Evolutionary conservation across 2,797 vertebrate genomes (phyloP).

Genomic region (Chelon auratus): DNA sequence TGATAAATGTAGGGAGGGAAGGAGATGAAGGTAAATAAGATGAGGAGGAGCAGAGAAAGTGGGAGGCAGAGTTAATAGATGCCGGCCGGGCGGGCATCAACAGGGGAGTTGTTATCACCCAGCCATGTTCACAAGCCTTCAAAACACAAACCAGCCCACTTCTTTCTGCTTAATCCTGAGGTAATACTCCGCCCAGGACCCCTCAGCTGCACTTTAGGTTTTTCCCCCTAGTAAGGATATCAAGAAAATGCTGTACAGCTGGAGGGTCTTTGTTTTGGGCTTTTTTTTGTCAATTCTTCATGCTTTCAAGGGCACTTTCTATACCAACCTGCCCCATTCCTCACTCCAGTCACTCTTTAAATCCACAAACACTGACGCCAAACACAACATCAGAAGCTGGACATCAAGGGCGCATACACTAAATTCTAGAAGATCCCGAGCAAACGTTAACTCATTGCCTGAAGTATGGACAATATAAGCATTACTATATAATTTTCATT

Average conservation of each 20-base stretch:
- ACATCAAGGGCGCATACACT: constrained; percentile 18
- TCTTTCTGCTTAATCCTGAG: constrained; percentile 74
- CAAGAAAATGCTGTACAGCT: constrained; percentile 60
- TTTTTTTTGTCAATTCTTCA: constrained; percentile 53
- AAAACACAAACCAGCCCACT: constrained; percentile 69
- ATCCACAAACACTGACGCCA: constrained; percentile 34
- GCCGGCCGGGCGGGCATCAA: constrained; percentile 47
- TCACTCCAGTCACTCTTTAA: constrained; percentile 23
- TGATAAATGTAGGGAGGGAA: constrained; percentile 59
- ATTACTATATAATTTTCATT: neutral
- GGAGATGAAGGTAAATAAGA: constrained; percentile 71
- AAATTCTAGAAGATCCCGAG: neutral
- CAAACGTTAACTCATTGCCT: no score
- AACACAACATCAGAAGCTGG: constrained; percentile 32
- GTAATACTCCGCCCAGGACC: constrained; percentile 55
- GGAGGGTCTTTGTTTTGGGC: constrained; percentile 53
- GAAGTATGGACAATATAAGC: no score
- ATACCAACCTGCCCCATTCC: constrained; percentile 38
- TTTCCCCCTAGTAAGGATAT: constrained; percentile 54
- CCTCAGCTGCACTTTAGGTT: constrained; percentile 51
- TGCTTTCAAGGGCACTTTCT: constrained; percentile 69
- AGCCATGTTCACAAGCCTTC: constrained; percentile 75
- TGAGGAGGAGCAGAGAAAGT: constrained; percentile 60
- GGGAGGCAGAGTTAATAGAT: constrained; percentile 62
- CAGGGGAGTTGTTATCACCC: constrained; percentile 76